Evolutionary conservation across 2,113 vertebrate genomes (phyloP).

Genomic region (Thryonomys swinderianus): DNA sequence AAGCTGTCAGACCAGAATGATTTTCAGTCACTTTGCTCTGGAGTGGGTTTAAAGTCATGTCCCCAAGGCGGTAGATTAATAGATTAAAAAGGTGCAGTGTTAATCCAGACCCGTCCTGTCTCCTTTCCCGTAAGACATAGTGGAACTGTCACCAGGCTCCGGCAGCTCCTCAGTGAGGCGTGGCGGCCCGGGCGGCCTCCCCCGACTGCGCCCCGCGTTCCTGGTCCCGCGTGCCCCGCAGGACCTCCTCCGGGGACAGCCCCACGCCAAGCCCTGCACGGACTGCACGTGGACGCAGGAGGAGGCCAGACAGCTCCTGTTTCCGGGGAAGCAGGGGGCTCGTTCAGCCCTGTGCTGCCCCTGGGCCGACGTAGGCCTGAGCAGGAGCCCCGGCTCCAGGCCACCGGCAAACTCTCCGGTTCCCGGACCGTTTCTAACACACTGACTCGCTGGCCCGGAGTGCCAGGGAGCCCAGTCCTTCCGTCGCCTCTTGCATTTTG

Average conservation of each 20-base stretch:
- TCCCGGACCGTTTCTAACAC: neutral
- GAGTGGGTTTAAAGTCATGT: constrained; percentile 83
- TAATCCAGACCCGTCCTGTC: constrained; percentile 81
- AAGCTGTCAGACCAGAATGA: constrained; percentile 85
- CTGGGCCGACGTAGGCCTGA: neutral
- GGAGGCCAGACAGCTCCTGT: fast-evolving
- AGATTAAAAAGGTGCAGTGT: constrained; percentile 85
- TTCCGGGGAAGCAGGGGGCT: neutral
- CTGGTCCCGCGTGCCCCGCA: neutral
- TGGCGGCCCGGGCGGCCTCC: constrained; percentile 46
- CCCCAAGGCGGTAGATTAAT: constrained; percentile 83
- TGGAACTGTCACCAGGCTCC: constrained; percentile 71
- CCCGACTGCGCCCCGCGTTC: neutral
- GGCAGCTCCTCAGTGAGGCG: constrained; percentile 77
- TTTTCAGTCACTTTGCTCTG: constrained; percentile 85
- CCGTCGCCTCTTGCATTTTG: fast-evolving
- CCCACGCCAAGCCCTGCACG: too few relatives aligned
- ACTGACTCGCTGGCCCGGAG: fast-evolving
- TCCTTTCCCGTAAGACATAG: constrained; percentile 72
- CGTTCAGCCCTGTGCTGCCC: neutral
- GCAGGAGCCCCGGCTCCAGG: neutral
- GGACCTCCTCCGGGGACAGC: neutral
- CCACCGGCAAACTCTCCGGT: neutral
- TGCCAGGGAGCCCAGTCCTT: neutral
- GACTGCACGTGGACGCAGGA: neutral